phyloP scores from a whole-genome alignment of 2,113 vertebrate genomes.

The Mola mola region DNA sequence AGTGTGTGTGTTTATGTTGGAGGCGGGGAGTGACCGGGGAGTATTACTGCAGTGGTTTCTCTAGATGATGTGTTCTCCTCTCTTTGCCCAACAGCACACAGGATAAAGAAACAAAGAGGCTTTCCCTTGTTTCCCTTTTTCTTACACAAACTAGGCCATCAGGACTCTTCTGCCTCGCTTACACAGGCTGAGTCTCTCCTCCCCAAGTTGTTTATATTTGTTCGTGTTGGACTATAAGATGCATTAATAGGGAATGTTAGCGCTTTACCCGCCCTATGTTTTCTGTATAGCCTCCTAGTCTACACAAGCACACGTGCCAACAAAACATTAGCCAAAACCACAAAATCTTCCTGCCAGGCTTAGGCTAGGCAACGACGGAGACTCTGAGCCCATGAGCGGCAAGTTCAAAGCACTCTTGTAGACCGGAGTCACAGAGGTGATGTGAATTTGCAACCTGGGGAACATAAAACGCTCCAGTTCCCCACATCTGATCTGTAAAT shows the following conservation, averaged over 20 bases:
- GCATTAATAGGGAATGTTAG: conserved; percentile 28
- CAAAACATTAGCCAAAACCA: neutral
- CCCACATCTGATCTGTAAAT: conserved; percentile 54
- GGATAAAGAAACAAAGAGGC: conserved; percentile 47
- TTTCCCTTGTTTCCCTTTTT: conserved; percentile 33
- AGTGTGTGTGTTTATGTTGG: conserved; percentile 21
- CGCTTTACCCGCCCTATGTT: conserved; percentile 29
- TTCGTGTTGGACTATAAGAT: neutral
- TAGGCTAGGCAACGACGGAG: conserved; percentile 20
- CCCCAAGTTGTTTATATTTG: conserved; percentile 21
- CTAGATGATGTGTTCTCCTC: conserved; percentile 49
- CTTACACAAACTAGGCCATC: conserved; percentile 44
- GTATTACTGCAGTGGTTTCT: conserved; percentile 23
- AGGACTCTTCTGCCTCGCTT: conserved; percentile 35
- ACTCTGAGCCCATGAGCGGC: conserved; percentile 31
- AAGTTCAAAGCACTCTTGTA: conserved; percentile 36
- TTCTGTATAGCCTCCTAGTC: conserved; percentile 18
- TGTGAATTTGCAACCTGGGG: conserved; percentile 42
- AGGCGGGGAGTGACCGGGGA: conserved; percentile 1
- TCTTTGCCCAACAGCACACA: neutral
- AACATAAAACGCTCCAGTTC: conserved; percentile 63
- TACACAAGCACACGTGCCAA: neutral
- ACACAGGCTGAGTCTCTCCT: conserved; percentile 42
- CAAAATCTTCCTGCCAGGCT: neutral
- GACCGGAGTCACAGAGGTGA: conserved; percentile 32